A percentile compares a stretch with the other conserved stretches of the same genome.
phyloP scores from a whole-genome alignment of 2,113 vertebrate species.

The Sterna hirundo region DNA sequence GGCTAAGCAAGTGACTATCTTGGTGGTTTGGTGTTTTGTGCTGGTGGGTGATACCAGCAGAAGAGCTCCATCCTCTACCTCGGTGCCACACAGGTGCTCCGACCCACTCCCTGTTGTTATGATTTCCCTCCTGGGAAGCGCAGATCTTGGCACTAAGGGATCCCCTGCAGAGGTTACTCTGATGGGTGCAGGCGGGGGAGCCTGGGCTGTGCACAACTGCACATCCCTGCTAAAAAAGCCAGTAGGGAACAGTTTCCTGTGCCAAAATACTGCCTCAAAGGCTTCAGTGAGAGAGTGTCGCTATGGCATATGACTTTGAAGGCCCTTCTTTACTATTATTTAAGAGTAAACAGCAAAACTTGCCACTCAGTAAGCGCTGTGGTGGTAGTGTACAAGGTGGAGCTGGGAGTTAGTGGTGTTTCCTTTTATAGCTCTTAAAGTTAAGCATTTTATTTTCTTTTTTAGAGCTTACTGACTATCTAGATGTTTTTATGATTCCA shows the following conservation, averaged over 20 bases:
- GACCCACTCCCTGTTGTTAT: accelerated
- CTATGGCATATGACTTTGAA: background rate
- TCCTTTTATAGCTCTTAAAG: background rate
- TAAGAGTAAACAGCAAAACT: background rate
- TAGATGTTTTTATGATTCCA: background rate
- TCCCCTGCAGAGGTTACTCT: background rate
- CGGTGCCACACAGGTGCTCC: background rate
- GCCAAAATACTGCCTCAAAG: background rate
- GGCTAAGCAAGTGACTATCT: background rate
- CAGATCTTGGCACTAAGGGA: background rate
- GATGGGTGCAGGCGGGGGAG: background rate
- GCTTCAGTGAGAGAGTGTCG: background rate
- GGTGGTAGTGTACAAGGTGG: background rate
- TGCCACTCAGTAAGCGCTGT: background rate
- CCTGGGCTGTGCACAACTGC: background rate
- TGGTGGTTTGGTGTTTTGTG: background rate
- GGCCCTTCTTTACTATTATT: background rate
- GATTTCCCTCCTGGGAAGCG: background rate
- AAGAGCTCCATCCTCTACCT: background rate
- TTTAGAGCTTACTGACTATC: background rate
- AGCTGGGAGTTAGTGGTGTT: background rate
- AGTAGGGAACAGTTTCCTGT: background rate
- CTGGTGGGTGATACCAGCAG: background rate
- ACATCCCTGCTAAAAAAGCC: accelerated
- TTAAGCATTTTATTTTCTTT: background rate